A percentile compares a stretch with the other conserved stretches of the same genome.
Evolutionary conservation across 2,888 invertebrate genomes (phyloP).

Genomic region (Dichetophora obliterata): DNA sequence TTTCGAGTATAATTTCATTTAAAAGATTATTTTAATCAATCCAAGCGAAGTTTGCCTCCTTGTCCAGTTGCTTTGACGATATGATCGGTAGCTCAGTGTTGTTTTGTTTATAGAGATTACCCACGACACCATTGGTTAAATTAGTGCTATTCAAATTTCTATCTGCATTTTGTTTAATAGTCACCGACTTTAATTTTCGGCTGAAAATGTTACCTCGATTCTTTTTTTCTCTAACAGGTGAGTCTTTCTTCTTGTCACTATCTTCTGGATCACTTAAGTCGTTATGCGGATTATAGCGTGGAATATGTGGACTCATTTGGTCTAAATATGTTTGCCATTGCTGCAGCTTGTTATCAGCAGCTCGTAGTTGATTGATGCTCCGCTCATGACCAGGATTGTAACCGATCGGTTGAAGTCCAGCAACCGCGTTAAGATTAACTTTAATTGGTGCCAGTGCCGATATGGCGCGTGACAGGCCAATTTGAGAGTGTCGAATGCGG

Average conservation of each 20-base stretch:
- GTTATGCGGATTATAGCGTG: constrained; percentile 46
- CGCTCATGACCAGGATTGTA: constrained; percentile 76
- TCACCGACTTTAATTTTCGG: constrained; percentile 54
- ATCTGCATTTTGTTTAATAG: constrained; percentile 47
- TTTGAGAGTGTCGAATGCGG: constrained; percentile 77
- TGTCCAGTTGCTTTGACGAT: constrained; percentile 54
- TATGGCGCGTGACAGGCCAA: constrained; percentile 81
- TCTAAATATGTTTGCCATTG: constrained; percentile 67
- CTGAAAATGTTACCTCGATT: constrained; percentile 55
- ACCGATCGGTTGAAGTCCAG: constrained; percentile 71
- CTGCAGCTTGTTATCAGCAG: constrained; percentile 65
- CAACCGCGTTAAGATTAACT: constrained; percentile 68
- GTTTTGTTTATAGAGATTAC: constrained; percentile 57
- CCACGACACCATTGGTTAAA: constrained; percentile 37
- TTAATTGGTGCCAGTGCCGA: constrained; percentile 79
- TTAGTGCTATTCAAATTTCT: constrained; percentile 47
- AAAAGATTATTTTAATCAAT: constrained; percentile 53
- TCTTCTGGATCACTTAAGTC: constrained; percentile 39
- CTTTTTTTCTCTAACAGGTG: constrained; percentile 46
- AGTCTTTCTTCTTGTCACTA: constrained; percentile 48
- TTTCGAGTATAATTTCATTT: background rate
- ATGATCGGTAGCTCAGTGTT: constrained; percentile 59
- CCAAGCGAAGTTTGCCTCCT: constrained; percentile 65
- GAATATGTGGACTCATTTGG: constrained; percentile 56
- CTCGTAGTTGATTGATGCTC: constrained; percentile 63